Base-by-base conservation (phyloP, 1,140 invertebrate species). In the Aphaenogaster ashmeadi region DNA sequence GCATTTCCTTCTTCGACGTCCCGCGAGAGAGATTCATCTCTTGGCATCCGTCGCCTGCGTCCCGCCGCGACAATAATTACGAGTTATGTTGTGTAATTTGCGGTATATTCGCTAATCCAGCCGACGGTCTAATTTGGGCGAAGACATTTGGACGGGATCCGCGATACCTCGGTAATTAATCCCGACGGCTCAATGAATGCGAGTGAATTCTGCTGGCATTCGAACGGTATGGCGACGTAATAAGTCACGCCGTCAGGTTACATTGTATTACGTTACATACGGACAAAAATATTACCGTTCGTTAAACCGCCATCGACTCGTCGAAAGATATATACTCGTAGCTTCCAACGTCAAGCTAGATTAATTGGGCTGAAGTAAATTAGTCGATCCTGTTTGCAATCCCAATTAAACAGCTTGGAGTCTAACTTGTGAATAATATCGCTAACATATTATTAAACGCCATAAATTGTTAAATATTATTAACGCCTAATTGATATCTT, bases 51-150 rank as follows among this genome's bases (percentile, higher is more conserved):
- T 80, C 78, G 36, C 47, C n/a, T 36, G 18, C 62, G 18, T 67
- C 38, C 36, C 47, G 47, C 36, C 47, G n/a, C 64, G 64, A 71
- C 27, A 81, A 71, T 81, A 81, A 81, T 81, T 81, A 71, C 79
- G 52, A 81, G 50, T 71, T 81, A 71, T 71, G 79, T 81, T 81
- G 79, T 81, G 66, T 81, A 81, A 81, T 81, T 81, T 71, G 66
- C 66, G 47, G 15, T 71, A 81, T 38, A 71, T 56, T 66, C 36
- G 79, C 15, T 81, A 33, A 81, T 81, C 9, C 50, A 56, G 79
- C 66, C 79, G 52, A 56, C 50, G 8, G 21, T 71, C 66, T 81
- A 81, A 81, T 81, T 81, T 21, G 36, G 52, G 79, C 64, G 15
- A 71, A 36, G 38, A 58, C 47, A 81, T 44, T 81, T 71, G 79